Evolutionary conservation across 1,140 invertebrate genomes (phyloP).

Genomic region (Paralvinella palmiformis): DNA sequence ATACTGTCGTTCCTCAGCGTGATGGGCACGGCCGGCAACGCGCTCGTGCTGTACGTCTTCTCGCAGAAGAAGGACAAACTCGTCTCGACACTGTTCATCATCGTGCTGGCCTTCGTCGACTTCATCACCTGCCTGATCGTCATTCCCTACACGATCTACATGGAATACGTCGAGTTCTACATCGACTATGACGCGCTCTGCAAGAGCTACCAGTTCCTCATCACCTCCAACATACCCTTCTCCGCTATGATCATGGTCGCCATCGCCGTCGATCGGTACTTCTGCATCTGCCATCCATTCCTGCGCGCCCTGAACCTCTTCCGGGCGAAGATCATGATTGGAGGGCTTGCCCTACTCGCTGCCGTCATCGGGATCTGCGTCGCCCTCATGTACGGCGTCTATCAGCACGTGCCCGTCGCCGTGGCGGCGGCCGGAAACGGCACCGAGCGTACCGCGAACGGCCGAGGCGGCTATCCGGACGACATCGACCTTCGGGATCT

Average conservation of each 20-base stretch:
- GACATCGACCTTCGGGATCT: not conserved
- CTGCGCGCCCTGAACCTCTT: conserved; percentile 36
- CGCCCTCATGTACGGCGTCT: conserved; percentile 35
- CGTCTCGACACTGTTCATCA: conserved; percentile 44
- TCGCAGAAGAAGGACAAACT: conserved; percentile 40
- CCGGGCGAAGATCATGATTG: conserved; percentile 36
- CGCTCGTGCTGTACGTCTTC: conserved; percentile 46
- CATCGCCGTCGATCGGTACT: conserved; percentile 25
- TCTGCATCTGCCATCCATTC: conserved; percentile 48
- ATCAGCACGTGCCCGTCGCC: conserved; percentile 11
- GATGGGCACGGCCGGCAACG: conserved; percentile 43
- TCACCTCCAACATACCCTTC: conserved; percentile 21
- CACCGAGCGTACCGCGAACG: not conserved
- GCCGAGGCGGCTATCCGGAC: no score
- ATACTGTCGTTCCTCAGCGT: conserved; percentile 28
- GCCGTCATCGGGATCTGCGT: conserved; percentile 35
- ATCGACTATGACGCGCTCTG: conserved; percentile 15
- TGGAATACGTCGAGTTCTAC: conserved; percentile 17
- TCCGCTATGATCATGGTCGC: conserved; percentile 17
- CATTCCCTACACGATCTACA: conserved; percentile 21
- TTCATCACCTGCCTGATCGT: conserved; percentile 18
- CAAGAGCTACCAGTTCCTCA: conserved; percentile 21
- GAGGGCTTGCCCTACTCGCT: conserved; percentile 32
- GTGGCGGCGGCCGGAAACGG: not conserved
- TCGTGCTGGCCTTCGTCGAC: conserved; percentile 42